Conservation (phyloP, 2,888 invertebrate species). For the Protodeltote pygarga region DNA sequence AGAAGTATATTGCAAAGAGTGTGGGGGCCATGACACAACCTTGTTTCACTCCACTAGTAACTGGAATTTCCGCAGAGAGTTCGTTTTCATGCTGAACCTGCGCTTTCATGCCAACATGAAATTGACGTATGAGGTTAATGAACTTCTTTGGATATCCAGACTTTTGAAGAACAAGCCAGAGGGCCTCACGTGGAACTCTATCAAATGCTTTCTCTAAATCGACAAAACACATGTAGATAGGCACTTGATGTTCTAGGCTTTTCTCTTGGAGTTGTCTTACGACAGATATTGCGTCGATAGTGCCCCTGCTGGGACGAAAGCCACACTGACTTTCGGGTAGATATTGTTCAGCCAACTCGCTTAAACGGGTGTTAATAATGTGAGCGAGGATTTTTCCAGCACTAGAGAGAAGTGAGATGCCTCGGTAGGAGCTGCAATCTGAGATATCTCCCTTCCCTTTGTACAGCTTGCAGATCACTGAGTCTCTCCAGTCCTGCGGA, state of each 20-base stretch:
- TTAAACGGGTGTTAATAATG: not conserved
- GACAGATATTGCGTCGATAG: conserved; percentile 3
- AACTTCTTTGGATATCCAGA: not conserved
- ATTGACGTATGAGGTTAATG: conserved; percentile 1
- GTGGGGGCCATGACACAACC: not conserved
- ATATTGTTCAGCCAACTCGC: not conserved
- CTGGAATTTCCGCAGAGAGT: not conserved
- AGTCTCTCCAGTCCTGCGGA: not conserved
- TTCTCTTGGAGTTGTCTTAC: conserved; percentile 7
- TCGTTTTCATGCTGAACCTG: conserved; percentile 1
- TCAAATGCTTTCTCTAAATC: conserved; percentile 9
- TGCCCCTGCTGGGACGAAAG: not conserved
- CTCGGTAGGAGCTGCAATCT: not conserved
- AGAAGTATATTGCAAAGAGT: too few species aligned
- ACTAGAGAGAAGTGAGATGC: not conserved
- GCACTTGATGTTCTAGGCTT: not conserved
- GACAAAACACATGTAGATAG: conserved; percentile 2
- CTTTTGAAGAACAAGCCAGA: conserved; percentile 1
- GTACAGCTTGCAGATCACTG: not conserved
- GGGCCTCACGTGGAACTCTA: not conserved
- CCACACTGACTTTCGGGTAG: not conserved
- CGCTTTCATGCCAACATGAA: not conserved
- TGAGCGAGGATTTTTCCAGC: too few species aligned
- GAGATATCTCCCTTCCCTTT: not conserved
- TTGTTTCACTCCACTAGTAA: not conserved